These are phyloP conservation scores for Steromphala cineraria DNA, from an alignment of 2,888 invertebrate genomes.

Conservation along the genomic window DNA sequence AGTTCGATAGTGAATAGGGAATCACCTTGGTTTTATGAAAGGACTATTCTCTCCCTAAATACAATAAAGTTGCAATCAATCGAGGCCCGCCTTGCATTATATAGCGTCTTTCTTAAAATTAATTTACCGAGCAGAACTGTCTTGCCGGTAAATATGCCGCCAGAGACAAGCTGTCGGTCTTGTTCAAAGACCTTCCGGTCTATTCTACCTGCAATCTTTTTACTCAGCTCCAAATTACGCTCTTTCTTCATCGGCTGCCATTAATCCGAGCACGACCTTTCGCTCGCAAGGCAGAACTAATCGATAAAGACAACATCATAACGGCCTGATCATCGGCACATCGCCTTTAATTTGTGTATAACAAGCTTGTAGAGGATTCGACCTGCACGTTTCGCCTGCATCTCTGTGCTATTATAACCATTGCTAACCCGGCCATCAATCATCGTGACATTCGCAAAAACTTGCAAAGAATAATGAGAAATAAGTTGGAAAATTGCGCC, in stretches of 20 bases:
- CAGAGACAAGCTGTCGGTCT: not conserved
- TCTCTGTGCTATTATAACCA: slow-evolving; percentile 9
- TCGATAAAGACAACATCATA: slow-evolving; percentile 27
- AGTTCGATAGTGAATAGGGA: slow-evolving; percentile 6
- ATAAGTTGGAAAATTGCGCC: slow-evolving; percentile 19
- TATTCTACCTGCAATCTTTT: slow-evolving; percentile 20
- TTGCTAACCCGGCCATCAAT: slow-evolving; percentile 8
- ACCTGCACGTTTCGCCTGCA: not conserved
- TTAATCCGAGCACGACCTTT: slow-evolving; percentile 24
- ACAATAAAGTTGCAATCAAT: slow-evolving; percentile 14
- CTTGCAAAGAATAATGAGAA: slow-evolving; percentile 21
- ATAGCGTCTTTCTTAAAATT: slow-evolving; percentile 13
- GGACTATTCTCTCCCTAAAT: slow-evolving; percentile 5
- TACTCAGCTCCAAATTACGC: slow-evolving; percentile 20
- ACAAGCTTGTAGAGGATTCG: slow-evolving; percentile 24
- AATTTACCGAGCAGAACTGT: slow-evolving; percentile 17
- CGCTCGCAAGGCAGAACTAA: slow-evolving; percentile 23
- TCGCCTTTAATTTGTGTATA: slow-evolving; percentile 25
- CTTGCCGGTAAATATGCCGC: slow-evolving; percentile 17
- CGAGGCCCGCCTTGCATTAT: slow-evolving; percentile 11
- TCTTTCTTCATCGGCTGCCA: slow-evolving; percentile 13
- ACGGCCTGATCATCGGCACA: slow-evolving; percentile 23
- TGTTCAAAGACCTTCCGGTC: slow-evolving; percentile 18
- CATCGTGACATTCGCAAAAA: slow-evolving; percentile 8
- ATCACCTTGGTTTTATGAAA: slow-evolving; percentile 7